phyloP scores from a whole-genome alignment of 2,888 invertebrate genomes.

The Eledona agricola region DNA sequence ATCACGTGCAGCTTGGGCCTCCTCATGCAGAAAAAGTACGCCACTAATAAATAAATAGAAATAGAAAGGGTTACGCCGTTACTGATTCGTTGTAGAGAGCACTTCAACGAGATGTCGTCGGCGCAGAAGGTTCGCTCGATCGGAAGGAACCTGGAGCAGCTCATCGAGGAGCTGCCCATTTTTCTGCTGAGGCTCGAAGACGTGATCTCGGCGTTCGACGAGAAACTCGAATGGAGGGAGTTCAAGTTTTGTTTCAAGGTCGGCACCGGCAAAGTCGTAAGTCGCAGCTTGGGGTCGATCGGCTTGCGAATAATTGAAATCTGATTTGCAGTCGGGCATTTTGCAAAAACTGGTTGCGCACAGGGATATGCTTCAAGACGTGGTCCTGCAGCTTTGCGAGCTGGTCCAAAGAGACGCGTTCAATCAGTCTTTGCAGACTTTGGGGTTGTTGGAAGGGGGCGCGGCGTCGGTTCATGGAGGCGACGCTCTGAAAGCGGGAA shows the following conservation, averaged over 20 bases:
- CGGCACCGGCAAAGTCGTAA: constrained; percentile 73
- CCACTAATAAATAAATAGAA: neutral
- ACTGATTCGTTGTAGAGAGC: constrained; percentile 63
- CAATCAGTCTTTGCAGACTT: constrained; percentile 66
- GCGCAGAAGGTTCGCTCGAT: constrained; percentile 70
- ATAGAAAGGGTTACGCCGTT: neutral
- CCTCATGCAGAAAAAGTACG: constrained; percentile 64
- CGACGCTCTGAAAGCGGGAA: constrained; percentile 41
- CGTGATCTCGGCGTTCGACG: constrained; percentile 69
- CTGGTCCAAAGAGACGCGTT: constrained; percentile 72
- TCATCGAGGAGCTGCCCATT: constrained; percentile 71
- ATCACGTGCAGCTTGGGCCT: constrained; percentile 65
- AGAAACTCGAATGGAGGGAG: constrained; percentile 69
- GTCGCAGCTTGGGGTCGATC: too few relatives aligned
- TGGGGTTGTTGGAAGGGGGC: constrained; percentile 65
- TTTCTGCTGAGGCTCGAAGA: constrained; percentile 71
- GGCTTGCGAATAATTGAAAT: too few relatives aligned
- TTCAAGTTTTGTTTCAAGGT: constrained; percentile 72
- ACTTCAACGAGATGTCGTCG: constrained; percentile 69
- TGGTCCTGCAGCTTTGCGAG: constrained; percentile 66
- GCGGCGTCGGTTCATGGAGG: constrained; percentile 38
- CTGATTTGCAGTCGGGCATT: constrained; percentile 64
- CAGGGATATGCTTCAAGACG: constrained; percentile 63
- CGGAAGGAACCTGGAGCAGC: constrained; percentile 69
- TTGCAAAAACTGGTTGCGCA: constrained; percentile 65